Conservation (phyloP, 2,888 invertebrate genomes). For the Morpho helenor region DNA sequence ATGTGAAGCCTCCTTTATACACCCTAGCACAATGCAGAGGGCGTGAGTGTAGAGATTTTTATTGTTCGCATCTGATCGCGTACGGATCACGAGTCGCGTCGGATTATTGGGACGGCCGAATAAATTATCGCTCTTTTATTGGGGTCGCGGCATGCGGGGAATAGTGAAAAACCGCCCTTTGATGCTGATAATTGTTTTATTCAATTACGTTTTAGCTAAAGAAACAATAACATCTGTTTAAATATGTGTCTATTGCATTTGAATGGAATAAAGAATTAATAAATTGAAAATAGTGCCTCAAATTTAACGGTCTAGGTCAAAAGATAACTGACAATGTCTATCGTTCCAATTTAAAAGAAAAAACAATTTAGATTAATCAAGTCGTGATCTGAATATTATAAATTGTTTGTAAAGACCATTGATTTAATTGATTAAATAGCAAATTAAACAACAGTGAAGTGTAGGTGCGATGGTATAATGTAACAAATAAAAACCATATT, state of each 20-base stretch:
- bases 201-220: conserved; percentile 27
- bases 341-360: no score
- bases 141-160: conserved; percentile 22
- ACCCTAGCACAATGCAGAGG: conserved; percentile 21
- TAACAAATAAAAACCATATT: no score
- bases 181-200: conserved; percentile 27
- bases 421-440: no score
- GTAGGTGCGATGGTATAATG: no score
- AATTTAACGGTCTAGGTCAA: no score
- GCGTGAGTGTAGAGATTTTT: conserved; percentile 55
- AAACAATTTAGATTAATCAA: no score
- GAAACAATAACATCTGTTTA: conserved; percentile 27
- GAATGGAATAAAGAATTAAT: no score
- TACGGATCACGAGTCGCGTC: conserved; percentile 37
- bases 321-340: no score
- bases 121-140: conserved; percentile 58
- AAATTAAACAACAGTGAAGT: no score
- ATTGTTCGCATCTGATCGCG: conserved; percentile 56
- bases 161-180: conserved; percentile 22
- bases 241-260: conserved; percentile 7
- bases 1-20: background rate
- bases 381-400: no score
- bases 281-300: no score
- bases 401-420: no score
- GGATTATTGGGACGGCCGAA: conserved; percentile 56